Evolutionary conservation across 2,797 vertebrate species (phyloP).

Genomic region (Enteromius unitaeniatus): DNA sequence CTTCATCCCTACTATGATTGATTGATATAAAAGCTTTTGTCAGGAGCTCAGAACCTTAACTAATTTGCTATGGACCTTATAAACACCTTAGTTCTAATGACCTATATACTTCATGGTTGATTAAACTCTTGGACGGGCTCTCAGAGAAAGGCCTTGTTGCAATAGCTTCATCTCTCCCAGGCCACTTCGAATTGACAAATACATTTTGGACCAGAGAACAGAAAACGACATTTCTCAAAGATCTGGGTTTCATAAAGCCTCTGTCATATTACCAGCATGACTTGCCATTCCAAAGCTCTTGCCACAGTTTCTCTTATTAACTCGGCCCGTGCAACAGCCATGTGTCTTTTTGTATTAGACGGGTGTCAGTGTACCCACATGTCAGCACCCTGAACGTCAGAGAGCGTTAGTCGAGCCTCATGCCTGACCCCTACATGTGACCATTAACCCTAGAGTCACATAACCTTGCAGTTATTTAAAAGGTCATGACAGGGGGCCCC

Average conservation of each 20-base stretch:
- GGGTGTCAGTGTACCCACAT: conserved; percentile 60
- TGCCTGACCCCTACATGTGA: conserved; percentile 73
- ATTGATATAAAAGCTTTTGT: conserved; percentile 18
- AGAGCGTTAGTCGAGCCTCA: conserved; percentile 67
- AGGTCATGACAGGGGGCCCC: conserved; percentile 73
- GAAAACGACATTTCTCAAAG: conserved; percentile 42
- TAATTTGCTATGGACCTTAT: background rate
- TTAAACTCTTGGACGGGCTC: background rate
- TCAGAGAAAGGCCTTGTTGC: conserved; percentile 21
- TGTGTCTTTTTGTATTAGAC: conserved; percentile 47
- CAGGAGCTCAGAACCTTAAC: background rate
- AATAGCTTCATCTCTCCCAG: background rate
- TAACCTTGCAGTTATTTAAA: conserved; percentile 78
- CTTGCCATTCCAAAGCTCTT: conserved; percentile 43
- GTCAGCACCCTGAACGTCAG: conserved; percentile 59
- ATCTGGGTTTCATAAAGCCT: conserved; percentile 56
- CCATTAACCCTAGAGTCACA: conserved; percentile 74
- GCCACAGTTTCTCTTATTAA: conserved; percentile 44
- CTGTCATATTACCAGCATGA: conserved; percentile 28
- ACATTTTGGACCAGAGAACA: conserved; percentile 38
- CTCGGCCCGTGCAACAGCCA: conserved; percentile 24
- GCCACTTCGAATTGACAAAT: conserved; percentile 34
- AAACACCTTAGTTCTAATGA: conserved; percentile 24
- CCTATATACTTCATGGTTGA: conserved; percentile 31
- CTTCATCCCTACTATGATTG: conserved; percentile 5